phyloP scores from a whole-genome alignment of 2,113 vertebrate species.

The Thomomys bottae region DNA sequence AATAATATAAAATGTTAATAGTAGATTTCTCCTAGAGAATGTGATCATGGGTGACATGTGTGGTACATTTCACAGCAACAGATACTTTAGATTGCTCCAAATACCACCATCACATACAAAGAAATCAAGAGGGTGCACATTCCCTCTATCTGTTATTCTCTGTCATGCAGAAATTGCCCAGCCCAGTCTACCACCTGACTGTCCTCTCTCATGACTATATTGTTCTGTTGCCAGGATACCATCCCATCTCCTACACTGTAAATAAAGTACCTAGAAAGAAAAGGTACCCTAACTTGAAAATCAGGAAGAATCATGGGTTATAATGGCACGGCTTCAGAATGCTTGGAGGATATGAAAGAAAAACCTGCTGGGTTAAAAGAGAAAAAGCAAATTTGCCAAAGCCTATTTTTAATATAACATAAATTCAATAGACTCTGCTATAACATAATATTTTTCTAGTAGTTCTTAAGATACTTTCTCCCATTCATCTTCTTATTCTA shows the following conservation, averaged over 20 bases:
- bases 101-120: background rate
- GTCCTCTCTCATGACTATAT: background rate
- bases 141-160: background rate
- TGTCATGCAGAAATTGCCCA: background rate
- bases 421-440: background rate
- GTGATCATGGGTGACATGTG: background rate
- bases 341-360: background rate
- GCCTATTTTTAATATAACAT: background rate
- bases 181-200: background rate
- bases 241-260: background rate
- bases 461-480: background rate
- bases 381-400: background rate
- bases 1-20: constrained; percentile 17
- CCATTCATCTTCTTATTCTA: background rate
- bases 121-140: background rate
- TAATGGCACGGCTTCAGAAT: background rate
- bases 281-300: background rate
- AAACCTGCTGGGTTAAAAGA: background rate
- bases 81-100: background rate
- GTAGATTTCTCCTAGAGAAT: background rate
- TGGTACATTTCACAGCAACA: background rate
- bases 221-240: background rate
- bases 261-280: background rate
- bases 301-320: background rate
- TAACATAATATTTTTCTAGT: background rate